Evolutionary conservation across 2,888 invertebrate species (phyloP).

Genomic region (Asteroscopus sphinx): DNA sequence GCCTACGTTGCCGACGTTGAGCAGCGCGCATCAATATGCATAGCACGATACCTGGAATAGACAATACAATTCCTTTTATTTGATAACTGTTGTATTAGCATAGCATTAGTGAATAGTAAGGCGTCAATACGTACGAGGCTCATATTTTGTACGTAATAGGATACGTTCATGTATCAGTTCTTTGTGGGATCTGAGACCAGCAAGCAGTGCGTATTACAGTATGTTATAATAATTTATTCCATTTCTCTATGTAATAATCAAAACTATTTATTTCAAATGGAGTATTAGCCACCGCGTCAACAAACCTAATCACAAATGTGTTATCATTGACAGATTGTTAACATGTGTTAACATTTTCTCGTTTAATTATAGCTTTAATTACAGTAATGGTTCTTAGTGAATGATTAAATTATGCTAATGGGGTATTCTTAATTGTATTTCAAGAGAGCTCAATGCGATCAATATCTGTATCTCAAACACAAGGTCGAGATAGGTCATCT

Average conservation of each 20-base stretch:
- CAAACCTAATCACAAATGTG: slow-evolving; percentile 10
- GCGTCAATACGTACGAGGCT: slow-evolving; percentile 23
- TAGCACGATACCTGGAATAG: slow-evolving; percentile 90
- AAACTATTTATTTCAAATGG: too few species aligned
- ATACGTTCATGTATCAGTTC: too few species aligned
- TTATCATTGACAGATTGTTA: slow-evolving; percentile 17
- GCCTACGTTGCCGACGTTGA: slow-evolving; percentile 91
- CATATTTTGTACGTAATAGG: too few species aligned
- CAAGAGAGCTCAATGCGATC: slow-evolving; percentile 22
- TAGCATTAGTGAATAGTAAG: slow-evolving; percentile 13
- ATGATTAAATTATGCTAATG: slow-evolving; percentile 20
- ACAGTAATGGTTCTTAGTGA: slow-evolving; percentile 21
- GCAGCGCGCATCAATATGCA: slow-evolving; percentile 92
- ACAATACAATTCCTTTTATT: slow-evolving; percentile 35
- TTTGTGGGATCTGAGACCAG: too few species aligned
- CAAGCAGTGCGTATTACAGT: too few species aligned
- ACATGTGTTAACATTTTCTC: slow-evolving; percentile 1
- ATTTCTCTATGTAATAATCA: too few species aligned
- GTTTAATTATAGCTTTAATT: slow-evolving; percentile 8
- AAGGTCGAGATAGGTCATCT: too few species aligned
- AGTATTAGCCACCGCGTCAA: too few species aligned
- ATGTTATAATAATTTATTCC: too few species aligned
- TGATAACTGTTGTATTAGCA: background rate
- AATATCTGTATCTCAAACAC: slow-evolving; percentile 24
- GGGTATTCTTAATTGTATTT: slow-evolving; percentile 10